Conservation (phyloP, 2,113 vertebrate genomes). For the Marcusenius ussheri region DNA sequence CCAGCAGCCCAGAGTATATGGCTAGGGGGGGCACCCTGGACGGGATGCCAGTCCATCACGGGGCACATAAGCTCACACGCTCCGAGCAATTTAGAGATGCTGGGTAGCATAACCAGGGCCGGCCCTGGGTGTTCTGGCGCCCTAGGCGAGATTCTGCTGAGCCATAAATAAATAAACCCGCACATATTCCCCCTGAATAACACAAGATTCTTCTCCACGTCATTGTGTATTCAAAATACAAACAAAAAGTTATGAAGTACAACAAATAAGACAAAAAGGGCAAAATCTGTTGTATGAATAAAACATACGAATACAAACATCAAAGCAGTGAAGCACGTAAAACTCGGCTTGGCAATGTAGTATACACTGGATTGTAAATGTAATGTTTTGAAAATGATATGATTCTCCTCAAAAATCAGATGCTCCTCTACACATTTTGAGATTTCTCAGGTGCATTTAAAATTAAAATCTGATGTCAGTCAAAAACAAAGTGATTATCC, state of each 20-base stretch:
- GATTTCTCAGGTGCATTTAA: not conserved
- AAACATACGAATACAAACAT: not conserved
- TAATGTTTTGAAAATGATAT: not conserved
- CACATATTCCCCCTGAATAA: not conserved
- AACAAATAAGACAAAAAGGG: not conserved
- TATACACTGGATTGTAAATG: not conserved
- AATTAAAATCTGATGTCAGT: not conserved
- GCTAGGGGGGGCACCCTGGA: not conserved
- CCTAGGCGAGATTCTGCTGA: not conserved
- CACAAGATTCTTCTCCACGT: not conserved
- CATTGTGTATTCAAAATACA: not conserved
- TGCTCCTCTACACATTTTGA: not conserved
- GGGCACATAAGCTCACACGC: not conserved
- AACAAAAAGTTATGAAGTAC: not conserved
- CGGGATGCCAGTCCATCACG: not conserved
- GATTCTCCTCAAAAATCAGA: not conserved
- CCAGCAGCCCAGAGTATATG: not conserved
- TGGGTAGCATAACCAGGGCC: not conserved
- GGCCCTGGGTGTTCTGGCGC: not conserved
- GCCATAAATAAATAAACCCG: not conserved
- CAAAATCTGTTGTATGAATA: not conserved
- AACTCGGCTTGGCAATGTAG: not conserved
- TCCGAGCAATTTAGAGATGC: not conserved
- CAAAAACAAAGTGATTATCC: not conserved
- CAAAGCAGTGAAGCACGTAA: not conserved